Base-by-base conservation (phyloP, 2,797 vertebrate genomes). In the Balearica regulorum region DNA sequence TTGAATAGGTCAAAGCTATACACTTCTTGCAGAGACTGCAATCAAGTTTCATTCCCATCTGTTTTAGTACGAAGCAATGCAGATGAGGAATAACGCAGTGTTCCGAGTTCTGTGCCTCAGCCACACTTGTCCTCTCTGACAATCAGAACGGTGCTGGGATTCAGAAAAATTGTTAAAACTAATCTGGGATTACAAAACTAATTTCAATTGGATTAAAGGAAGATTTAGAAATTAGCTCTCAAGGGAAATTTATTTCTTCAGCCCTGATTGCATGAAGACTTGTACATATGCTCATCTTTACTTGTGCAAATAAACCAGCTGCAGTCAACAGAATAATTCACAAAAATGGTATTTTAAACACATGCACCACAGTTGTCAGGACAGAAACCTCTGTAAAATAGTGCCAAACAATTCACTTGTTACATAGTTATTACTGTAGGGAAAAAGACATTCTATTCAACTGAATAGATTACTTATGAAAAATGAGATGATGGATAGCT, bases 391-490 rank as follows among this genome's bases (percentile, higher is more conserved):
- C 37, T 87, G 33, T 55, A 90, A 96, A 86, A 81, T n/a, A 71
- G 24, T 77, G 46, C 81, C 71, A 93, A 77, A 94, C 61, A 87
- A 68, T 60, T 89, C 86, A 89, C 66, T 85, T 29, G 2, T 76
- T 90, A 78, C 79, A 66, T 15, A 81, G 70, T 25, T 85, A 73
- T 84, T 91, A 94, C 84, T 92, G 33, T 51, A 93, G 77, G 70
- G 81, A 24, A 87, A 93, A 92, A 77, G 33, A 35, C 24, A 55
- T 92, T 71, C 54, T 83, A 57, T 92, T 93, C 68, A 90, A 91
- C 70, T 44, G 26, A 95, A 93, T 88, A 90, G 94, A 81, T 96
- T 94, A 97, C 95, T 95, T 97, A 97, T 87, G 72, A 94, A 93
- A 94, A 91, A 92, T 78, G 41, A 94, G 73, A 60, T 95, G 90